Evolutionary conservation across 2,113 vertebrate genomes (phyloP), one percentile per base, ranked within the genome.

Genomic region (Empidonax traillii): DNA sequence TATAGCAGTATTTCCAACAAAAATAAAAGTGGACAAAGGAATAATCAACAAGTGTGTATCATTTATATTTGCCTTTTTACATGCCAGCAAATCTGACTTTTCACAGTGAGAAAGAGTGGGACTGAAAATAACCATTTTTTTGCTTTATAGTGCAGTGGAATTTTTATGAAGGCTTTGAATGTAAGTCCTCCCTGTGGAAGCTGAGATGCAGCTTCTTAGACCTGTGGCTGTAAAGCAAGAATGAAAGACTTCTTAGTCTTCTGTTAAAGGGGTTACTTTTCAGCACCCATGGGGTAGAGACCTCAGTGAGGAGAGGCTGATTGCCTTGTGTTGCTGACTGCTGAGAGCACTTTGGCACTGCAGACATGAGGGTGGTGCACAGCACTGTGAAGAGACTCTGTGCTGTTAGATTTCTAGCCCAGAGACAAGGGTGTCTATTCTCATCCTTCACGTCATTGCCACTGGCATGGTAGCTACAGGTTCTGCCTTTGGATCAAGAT

Each of bases 401-500:
- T 21, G 24, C 3, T 2, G 1, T 3, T 9, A 25, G 4, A 14
- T 27, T 35, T 33, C 23, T 52, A 72, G 37, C 22, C 65, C 18
- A 41, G 17, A 28, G 27, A 24, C 18, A 55, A 27, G 5, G 9
- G 28, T 3, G 2, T 10, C 9, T 58, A 16, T 37, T 84, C 35
- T 77, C 0, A 1, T 7, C 21, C 15, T 89, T 44, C 19, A 4
- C 0, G 0, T 28, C 49, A 21, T 19, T 81, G 53, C 18, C 31
- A 31, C 11, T 3, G 0, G 4, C 8, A 10, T 9, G 21, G 33
- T 6, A 71, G 31, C 55, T 83, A 35, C 35, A 58, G 14, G 11
- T 66, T 24, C 44, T 46, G 39, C 33, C 59, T 46, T 27, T 35
- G 18, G 46, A 19, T 17, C 23, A 75, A 39, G 13, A 68, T 35